Conservation (phyloP, 2,888 invertebrate species). For the Sminthurinus aureus region DNA sequence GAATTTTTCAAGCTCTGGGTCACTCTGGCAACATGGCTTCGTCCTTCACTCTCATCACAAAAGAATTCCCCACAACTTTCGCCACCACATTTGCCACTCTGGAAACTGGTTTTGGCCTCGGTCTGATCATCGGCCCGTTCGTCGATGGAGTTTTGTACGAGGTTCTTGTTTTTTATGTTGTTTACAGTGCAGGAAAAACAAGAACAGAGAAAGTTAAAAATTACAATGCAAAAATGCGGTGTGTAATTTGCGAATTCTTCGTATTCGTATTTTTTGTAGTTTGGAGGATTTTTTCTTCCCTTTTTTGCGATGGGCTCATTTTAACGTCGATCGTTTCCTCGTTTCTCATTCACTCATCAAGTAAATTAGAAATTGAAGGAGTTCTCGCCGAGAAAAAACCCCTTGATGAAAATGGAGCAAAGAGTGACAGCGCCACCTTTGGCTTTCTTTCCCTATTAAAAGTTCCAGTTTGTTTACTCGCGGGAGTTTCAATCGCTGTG, state of each 20-base stretch:
- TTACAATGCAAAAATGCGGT: no score
- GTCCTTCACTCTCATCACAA: conserved; percentile 83
- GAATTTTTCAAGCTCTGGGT: conserved; percentile 84
- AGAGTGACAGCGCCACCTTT: no score
- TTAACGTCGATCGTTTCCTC: conserved; percentile 60
- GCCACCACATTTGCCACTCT: conserved; percentile 43
- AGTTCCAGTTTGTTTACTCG: conserved; percentile 77
- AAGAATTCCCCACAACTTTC: not conserved
- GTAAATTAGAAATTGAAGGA: no score
- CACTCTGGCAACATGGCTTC: conserved; percentile 79
- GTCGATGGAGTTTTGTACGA: conserved; percentile 57
- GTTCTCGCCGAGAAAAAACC: no score
- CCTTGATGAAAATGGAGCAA: no score
- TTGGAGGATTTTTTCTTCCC: conserved; percentile 64
- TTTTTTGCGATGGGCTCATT: conserved; percentile 63
- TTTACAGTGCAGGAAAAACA: no score
- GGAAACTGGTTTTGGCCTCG: conserved; percentile 63
- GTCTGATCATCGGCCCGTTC: conserved; percentile 63
- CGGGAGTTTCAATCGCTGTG: conserved; percentile 75
- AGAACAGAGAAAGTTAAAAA: no score
- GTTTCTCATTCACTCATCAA: conserved; percentile 61
- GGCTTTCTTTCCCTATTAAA: conserved; percentile 71
- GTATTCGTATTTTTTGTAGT: not conserved
- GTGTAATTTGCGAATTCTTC: not conserved
- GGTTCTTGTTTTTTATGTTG: no score